phyloP scores from a whole-genome alignment of 2,113 vertebrate genomes.

The Prionailurus viverrinus region DNA sequence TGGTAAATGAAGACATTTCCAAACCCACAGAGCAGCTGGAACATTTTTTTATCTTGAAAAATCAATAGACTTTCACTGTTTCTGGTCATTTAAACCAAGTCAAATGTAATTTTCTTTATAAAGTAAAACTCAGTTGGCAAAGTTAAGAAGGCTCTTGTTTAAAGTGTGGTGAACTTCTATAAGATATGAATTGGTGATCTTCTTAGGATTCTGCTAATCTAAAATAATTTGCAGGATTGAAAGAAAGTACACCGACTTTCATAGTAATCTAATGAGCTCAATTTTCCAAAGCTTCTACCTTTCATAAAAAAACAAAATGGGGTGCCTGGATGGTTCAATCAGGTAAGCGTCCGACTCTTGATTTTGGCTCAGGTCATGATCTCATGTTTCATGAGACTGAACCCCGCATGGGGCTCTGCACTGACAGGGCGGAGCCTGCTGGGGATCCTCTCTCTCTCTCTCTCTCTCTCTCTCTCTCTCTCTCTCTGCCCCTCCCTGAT shows the following conservation, averaged over 20 bases:
- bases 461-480: no score
- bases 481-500: no score
- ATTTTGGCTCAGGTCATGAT: no score
- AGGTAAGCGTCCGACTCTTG: no score
- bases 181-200: not conserved
- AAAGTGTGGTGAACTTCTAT: not conserved
- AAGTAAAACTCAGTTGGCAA: constrained; percentile 34
- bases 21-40: constrained; percentile 79
- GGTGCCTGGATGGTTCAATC: not conserved
- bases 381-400: no score
- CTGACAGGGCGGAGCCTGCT: no score
- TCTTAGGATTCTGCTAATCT: not conserved
- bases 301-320: constrained; percentile 30
- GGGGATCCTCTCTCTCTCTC: no score
- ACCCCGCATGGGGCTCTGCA: no score
- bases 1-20: constrained; percentile 83
- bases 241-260: not conserved
- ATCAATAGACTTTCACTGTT: constrained; percentile 31
- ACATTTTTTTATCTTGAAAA: constrained; percentile 79
- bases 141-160: not conserved
- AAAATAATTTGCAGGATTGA: not conserved
- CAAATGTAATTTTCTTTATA: constrained; percentile 51
- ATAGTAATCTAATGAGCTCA: not conserved
- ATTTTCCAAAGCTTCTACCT: constrained; percentile 1
- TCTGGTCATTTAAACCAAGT: constrained; percentile 45